These are phyloP conservation scores for Ceratoteleas bidentatus DNA, from an alignment of 1,140 invertebrate species.

Conservation along the genomic window DNA sequence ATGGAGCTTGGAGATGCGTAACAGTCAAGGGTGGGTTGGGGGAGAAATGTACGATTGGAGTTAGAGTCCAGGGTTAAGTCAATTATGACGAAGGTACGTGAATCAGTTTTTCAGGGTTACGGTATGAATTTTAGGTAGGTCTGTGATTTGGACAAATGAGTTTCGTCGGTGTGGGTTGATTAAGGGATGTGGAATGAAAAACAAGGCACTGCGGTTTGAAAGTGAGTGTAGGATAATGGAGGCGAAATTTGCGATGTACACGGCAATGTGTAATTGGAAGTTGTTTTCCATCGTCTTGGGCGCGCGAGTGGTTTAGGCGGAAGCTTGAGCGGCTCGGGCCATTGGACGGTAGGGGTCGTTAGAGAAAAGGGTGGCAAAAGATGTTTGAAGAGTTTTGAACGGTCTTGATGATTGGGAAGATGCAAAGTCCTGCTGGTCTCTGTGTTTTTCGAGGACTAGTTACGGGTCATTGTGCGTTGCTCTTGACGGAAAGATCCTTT, in stretches of 20 bases:
- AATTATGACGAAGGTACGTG: too few relatives aligned
- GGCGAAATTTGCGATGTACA: not conserved
- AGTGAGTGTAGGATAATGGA: not conserved
- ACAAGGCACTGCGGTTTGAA: not conserved
- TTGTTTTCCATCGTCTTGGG: conserved; percentile 20
- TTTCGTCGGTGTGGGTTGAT: too few relatives aligned
- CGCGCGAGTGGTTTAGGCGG: conserved; percentile 23
- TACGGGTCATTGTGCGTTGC: conserved; percentile 5
- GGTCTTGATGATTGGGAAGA: conserved; percentile 43
- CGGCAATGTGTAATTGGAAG: conserved; percentile 20
- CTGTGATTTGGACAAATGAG: too few relatives aligned
- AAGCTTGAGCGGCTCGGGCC: conserved; percentile 14
- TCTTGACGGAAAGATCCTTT: not conserved
- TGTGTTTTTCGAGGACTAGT: conserved; percentile 1
- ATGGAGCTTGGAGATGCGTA: too few relatives aligned
- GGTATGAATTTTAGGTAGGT: too few relatives aligned
- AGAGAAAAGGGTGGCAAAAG: conserved; percentile 28
- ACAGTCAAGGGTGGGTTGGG: too few relatives aligned
- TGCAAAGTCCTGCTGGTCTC: not conserved
- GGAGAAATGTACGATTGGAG: too few relatives aligned
- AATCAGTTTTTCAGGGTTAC: too few relatives aligned
- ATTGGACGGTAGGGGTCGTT: conserved; percentile 38
- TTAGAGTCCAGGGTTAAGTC: too few relatives aligned
- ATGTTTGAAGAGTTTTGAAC: conserved; percentile 29
- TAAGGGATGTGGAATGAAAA: not conserved